Evolutionary conservation across 64 coral and sea anemone species (phyloP), one percentile per base, ranked within the genome.

Genomic region (Montipora cactus): DNA sequence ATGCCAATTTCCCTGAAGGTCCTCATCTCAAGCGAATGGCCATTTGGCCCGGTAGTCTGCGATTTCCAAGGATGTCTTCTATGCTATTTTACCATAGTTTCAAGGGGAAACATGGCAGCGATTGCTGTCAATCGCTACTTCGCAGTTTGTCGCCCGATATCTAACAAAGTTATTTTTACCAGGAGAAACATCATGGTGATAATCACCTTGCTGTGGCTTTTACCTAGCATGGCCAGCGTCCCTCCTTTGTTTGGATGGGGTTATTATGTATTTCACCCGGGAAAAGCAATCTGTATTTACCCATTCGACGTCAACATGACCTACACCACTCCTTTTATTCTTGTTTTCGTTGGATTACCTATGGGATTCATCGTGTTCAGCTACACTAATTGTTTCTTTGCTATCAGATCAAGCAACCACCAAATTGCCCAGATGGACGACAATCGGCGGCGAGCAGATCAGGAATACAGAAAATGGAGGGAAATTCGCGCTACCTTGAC

Each of bases 201-300:
- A 8, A 85, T 95, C 18, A 19, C 81, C 10, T 28, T 95, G 14
- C 80, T 95, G 4, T 95, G 93, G 93, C 25, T 90, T 45, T 80
- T 95, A 46, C 87, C 93, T 9, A 80, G 50, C 44, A 45, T 95
- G 22, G 93, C 93, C 45, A 95, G 69, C 14, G 80, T 95, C 14
- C 93, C 93, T 57, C 93, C 93, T 1, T 70, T 95, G n/a, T 46
- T 55, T 4, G 93, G 93, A 7, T 95, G 93, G 93, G 93, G 93
- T 25, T 77, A 95, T 75, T 95, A 95, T n/a, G 87, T 88, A 3
- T 95, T 95, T 10, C 52, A 90, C 20, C 44, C 87, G 18, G 93
- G 93, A 19, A 95, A 95, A 85, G 88, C 81, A 10, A 86, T 95
- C 22, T 95, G 93, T 55, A 90, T 95, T 7, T 95, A 95, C 16